phyloP scores from a whole-genome alignment of 2,797 vertebrate genomes.

The Macropus fuliginosus region DNA sequence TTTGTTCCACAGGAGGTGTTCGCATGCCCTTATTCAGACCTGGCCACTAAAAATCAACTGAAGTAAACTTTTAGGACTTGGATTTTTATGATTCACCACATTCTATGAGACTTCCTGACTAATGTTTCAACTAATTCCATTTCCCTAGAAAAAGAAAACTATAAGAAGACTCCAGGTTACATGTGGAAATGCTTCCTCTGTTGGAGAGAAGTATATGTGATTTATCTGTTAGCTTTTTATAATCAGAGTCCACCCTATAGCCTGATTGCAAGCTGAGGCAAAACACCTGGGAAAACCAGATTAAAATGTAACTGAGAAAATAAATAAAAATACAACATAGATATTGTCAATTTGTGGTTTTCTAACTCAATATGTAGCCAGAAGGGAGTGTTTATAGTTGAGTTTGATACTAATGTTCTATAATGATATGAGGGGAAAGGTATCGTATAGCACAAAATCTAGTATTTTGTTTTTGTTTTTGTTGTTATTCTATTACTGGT shows the following conservation, averaged over 20 bases:
- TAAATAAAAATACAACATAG: neutral
- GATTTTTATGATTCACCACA: neutral
- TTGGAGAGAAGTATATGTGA: neutral
- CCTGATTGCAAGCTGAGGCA: neutral
- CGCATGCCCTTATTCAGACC: neutral
- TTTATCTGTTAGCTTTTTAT: neutral
- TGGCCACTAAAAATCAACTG: neutral
- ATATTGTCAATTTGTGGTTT: neutral
- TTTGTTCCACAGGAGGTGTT: neutral
- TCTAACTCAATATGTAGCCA: neutral
- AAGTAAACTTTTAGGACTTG: neutral
- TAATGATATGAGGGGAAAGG: neutral
- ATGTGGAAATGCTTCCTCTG: neutral
- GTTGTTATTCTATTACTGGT: neutral
- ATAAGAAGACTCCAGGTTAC: neutral
- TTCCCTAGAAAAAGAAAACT: neutral
- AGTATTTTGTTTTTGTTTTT: neutral
- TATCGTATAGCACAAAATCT: neutral
- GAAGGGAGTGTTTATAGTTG: neutral
- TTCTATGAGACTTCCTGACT: neutral
- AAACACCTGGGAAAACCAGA: neutral
- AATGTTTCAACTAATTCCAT: neutral
- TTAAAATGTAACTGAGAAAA: neutral
- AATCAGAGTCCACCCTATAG: neutral
- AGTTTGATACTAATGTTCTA: neutral